Conservation (phyloP, 1,140 invertebrate species). For the Eulimnadia texana region DNA sequence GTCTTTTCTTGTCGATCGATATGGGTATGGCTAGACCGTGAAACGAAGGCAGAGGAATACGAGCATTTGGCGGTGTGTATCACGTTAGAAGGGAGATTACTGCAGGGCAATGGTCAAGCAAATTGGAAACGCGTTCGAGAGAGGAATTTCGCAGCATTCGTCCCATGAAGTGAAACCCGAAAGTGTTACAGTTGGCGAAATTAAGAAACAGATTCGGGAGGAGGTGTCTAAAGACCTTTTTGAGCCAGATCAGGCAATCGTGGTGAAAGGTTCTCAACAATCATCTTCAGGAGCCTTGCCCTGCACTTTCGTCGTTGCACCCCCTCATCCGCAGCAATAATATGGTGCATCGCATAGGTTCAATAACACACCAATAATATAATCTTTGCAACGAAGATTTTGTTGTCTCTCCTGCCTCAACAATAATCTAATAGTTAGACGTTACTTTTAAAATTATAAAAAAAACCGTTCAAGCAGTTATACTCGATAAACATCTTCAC, state of each 20-base stretch:
- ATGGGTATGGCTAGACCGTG: too few relatives aligned
- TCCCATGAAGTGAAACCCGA: neutral
- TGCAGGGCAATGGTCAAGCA: neutral
- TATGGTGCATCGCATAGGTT: neutral
- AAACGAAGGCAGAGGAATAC: neutral
- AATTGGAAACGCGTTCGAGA: too few relatives aligned
- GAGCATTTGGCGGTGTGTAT: neutral
- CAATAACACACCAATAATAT: neutral
- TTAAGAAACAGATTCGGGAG: neutral
- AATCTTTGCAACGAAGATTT: slow-evolving; percentile 6
- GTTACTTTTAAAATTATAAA: neutral
- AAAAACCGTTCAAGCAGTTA: neutral
- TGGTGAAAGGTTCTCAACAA: neutral
- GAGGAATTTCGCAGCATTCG: neutral
- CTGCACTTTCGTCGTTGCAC: neutral
- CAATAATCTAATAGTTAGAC: neutral
- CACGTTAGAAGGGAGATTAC: neutral
- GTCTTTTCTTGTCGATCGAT: too few relatives aligned
- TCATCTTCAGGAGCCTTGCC: neutral
- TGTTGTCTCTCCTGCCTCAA: neutral
- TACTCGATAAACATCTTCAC: slow-evolving; percentile 3
- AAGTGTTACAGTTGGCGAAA: neutral
- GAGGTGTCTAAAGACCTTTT: neutral
- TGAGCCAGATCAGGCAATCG: neutral
- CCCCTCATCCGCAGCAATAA: neutral